Conservation (phyloP, 1,140 invertebrate genomes). For the Bombus consobrinus region DNA sequence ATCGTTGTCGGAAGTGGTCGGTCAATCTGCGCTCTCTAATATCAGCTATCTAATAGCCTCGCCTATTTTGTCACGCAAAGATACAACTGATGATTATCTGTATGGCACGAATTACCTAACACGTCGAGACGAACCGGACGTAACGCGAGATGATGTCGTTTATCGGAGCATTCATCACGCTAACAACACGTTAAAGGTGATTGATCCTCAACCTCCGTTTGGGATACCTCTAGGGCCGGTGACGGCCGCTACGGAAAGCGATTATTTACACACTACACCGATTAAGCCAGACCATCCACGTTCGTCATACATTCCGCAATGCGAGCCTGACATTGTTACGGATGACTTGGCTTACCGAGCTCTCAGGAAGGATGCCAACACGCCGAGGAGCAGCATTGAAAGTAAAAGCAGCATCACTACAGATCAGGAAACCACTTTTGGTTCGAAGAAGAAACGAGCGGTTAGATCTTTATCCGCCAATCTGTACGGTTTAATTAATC, state of each 20-base stretch:
- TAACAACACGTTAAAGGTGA: slow-evolving; percentile 85
- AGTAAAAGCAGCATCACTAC: neutral
- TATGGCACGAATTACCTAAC: slow-evolving; percentile 4
- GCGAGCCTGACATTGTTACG: slow-evolving; percentile 91
- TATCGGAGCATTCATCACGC: slow-evolving; percentile 91
- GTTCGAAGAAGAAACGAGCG: slow-evolving; percentile 88
- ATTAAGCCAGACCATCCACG: slow-evolving; percentile 82
- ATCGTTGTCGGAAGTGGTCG: slow-evolving; percentile 80
- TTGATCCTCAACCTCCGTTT: slow-evolving; percentile 93
- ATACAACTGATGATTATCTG: slow-evolving; percentile 29
- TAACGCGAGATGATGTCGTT: slow-evolving; percentile 92
- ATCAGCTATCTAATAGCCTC: slow-evolving; percentile 90
- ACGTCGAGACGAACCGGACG: slow-evolving; percentile 88
- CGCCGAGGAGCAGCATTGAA: slow-evolving; percentile 13
- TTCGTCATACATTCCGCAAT: slow-evolving; percentile 86
- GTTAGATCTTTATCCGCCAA: slow-evolving; percentile 91
- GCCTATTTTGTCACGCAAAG: slow-evolving; percentile 82
- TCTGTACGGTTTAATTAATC: slow-evolving; percentile 87
- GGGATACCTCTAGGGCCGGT: slow-evolving; percentile 93
- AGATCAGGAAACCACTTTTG: slow-evolving; percentile 46
- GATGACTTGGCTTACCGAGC: slow-evolving; percentile 94
- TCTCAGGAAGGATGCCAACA: slow-evolving; percentile 89
- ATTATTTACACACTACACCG: slow-evolving; percentile 91
- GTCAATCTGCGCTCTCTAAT: slow-evolving; percentile 84
- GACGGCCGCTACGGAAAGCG: slow-evolving; percentile 88